Evolutionary conservation across 2,888 invertebrate species (phyloP).

Genomic region (Melanchra persicariae): DNA sequence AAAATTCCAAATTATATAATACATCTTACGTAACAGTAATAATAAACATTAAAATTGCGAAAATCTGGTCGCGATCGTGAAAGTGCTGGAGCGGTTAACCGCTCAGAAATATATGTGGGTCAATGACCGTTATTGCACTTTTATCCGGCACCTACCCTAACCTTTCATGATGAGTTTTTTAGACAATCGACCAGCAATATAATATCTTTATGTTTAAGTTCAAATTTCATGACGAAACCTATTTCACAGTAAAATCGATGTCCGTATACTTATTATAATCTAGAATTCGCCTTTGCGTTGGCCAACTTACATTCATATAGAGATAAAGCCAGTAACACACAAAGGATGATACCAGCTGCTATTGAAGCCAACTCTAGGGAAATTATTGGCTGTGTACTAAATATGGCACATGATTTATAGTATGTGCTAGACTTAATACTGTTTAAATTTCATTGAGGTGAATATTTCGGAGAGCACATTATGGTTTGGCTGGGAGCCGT

Average conservation of each 20-base stretch:
- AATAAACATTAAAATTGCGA: too few relatives aligned
- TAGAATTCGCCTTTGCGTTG: background rate
- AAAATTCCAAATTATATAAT: too few relatives aligned
- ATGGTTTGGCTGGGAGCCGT: background rate
- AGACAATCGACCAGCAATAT: too few relatives aligned
- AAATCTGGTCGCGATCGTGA: too few relatives aligned
- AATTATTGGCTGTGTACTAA: conserved; percentile 64
- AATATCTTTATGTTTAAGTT: too few relatives aligned
- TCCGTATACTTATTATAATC: background rate
- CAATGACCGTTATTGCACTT: too few relatives aligned
- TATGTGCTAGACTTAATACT: conserved; percentile 43
- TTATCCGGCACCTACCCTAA: too few relatives aligned
- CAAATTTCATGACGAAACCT: too few relatives aligned
- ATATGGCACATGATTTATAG: conserved; percentile 66
- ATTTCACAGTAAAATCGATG: background rate
- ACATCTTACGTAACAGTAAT: too few relatives aligned
- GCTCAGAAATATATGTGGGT: too few relatives aligned
- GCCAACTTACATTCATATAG: conserved; percentile 17
- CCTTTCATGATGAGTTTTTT: too few relatives aligned
- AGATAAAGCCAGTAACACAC: conserved; percentile 52
- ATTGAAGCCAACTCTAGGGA: conserved; percentile 62
- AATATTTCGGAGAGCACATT: conserved; percentile 30
- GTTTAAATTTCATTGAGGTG: conserved; percentile 44
- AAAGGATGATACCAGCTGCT: conserved; percentile 48
- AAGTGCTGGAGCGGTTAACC: too few relatives aligned